A percentile compares a stretch with the other conserved stretches of the same genome.
Conservation (phyloP, 2,888 invertebrate species). For the Acrobasis suavella region DNA sequence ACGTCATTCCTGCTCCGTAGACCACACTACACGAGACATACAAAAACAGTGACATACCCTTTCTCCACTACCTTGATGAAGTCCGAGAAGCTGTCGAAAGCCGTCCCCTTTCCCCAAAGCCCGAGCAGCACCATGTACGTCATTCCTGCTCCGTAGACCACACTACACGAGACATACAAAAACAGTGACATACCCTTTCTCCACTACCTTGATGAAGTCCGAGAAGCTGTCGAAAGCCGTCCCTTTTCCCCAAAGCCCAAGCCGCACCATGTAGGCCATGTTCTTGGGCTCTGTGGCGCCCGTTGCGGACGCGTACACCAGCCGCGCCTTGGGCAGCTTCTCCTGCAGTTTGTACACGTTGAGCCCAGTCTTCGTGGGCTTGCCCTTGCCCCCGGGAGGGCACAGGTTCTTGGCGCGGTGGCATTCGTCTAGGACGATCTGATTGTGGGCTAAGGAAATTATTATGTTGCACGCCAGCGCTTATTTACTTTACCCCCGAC, state of each 20-base stretch:
- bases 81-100: no score
- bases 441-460: conserved; percentile 35
- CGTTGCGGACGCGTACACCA: conserved; percentile 98
- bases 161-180: not conserved
- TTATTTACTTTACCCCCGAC: no score
- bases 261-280: conserved; percentile 99
- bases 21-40: not conserved
- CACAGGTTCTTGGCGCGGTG: conserved; percentile 99
- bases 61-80: no score
- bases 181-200: conserved; percentile 86
- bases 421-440: conserved; percentile 99
- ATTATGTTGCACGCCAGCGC: no score
- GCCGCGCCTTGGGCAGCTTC: conserved; percentile 94
- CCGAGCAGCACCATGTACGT: no score
- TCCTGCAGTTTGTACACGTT: conserved; percentile 98
- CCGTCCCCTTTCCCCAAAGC: no score
- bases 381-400: conserved; percentile 94
- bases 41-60: not conserved
- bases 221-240: conserved; percentile 97
- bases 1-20: no score
- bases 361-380: conserved; percentile 98
- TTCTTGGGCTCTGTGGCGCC: conserved; percentile 99
- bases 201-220: conserved; percentile 98
- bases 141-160: no score
- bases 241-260: conserved; percentile 99